Percentiles rank a stretch among this genome's conserved stretches.
Evolutionary conservation across 2,888 invertebrate genomes (phyloP).

Genomic region (Endotricha flammealis): DNA sequence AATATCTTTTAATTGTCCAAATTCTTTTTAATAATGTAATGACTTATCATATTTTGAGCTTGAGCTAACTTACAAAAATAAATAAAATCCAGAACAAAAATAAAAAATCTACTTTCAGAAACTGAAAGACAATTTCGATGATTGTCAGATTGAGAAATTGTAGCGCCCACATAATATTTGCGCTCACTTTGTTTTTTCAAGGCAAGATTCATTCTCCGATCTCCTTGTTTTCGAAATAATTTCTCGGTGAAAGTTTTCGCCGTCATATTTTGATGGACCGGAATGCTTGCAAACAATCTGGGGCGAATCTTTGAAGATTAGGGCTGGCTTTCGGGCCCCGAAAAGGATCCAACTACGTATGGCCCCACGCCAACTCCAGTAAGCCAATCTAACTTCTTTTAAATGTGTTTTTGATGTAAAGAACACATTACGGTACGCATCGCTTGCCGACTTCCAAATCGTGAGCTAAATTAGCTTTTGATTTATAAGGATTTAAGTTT

Average conservation of each 20-base stretch:
- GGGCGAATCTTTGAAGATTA: conserved; percentile 69
- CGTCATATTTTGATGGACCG: conserved; percentile 66
- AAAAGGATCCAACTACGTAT: conserved; percentile 66
- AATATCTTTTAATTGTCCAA: conserved; percentile 29
- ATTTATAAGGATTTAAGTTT: conserved; percentile 60
- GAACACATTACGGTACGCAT: conserved; percentile 71
- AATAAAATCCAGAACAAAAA: too few species aligned
- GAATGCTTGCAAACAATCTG: conserved; percentile 73
- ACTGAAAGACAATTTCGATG: too few species aligned
- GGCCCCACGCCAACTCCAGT: conserved; percentile 70
- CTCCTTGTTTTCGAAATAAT: conserved; percentile 44
- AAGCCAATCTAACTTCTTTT: conserved; percentile 79
- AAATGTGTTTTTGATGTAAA: conserved; percentile 78
- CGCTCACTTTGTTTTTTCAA: not conserved
- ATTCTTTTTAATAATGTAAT: not conserved
- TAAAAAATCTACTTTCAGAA: too few species aligned
- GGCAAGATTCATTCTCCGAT: conserved; percentile 15
- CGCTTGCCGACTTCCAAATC: conserved; percentile 55
- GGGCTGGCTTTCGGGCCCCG: conserved; percentile 62
- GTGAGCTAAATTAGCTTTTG: conserved; percentile 69
- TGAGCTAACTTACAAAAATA: too few species aligned
- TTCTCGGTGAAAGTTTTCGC: conserved; percentile 56
- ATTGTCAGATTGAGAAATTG: too few species aligned
- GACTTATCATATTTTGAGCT: not conserved
- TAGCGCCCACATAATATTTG: too few species aligned